Conservation (phyloP, 2,888 invertebrate species). For the Lepidochrysops patricia region DNA sequence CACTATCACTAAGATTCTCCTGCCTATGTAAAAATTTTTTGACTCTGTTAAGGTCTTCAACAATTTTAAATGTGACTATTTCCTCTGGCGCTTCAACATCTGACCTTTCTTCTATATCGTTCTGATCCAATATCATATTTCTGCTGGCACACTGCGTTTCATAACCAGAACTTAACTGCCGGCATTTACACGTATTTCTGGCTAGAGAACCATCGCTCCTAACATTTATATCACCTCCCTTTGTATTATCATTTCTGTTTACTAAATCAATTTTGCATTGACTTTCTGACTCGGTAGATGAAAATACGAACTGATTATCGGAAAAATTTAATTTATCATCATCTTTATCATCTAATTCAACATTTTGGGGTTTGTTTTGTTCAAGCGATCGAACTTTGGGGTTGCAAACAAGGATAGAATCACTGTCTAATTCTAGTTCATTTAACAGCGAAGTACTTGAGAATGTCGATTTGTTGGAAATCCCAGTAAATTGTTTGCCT, state of each 20-base stretch:
- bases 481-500: background rate
- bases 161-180: background rate
- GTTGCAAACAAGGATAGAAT: background rate
- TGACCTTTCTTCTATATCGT: background rate
- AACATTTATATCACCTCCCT: background rate
- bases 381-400: background rate
- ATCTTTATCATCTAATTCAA: background rate
- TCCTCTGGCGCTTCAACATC: background rate
- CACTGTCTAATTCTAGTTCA: background rate
- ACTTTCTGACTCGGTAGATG: background rate
- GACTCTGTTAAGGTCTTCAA: background rate
- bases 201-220: background rate
- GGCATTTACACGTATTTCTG: background rate
- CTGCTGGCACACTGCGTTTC: slow-evolving; percentile 1
- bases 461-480: background rate
- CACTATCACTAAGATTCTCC: background rate
- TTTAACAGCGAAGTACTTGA: background rate
- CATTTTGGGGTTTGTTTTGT: background rate
- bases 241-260: background rate
- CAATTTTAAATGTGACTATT: slow-evolving; percentile 4
- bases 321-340: background rate
- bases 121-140: background rate
- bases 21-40: background rate
- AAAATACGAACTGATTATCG: background rate
- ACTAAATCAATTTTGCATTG: background rate